Conservation (phyloP, 1,140 invertebrate species). For the Diorhabda elongata region DNA sequence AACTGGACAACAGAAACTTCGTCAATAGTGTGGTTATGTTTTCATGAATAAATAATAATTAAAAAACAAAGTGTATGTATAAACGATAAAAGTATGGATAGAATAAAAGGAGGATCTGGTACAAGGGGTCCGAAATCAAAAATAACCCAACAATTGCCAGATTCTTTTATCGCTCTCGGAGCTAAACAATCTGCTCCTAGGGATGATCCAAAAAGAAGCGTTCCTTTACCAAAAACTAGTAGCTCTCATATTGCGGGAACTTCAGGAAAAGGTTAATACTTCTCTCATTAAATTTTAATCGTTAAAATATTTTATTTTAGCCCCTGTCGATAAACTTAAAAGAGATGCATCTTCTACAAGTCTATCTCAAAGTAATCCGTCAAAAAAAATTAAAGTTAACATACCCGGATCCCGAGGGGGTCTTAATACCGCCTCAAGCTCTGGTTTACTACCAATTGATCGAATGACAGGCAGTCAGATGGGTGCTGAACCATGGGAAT, state of each 20-base stretch:
- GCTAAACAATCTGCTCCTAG: conserved; percentile 53
- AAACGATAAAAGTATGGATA: conserved; percentile 49
- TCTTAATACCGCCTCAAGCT: conserved; percentile 41
- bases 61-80: no score
- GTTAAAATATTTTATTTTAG: conserved; percentile 11
- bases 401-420: conserved; percentile 36
- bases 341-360: conserved; percentile 38
- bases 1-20: no score
- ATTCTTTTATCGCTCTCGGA: conserved; percentile 58
- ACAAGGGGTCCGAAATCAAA: conserved; percentile 58
- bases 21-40: no score
- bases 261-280: conserved; percentile 38
- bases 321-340: conserved; percentile 35
- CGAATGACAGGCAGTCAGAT: conserved; percentile 24
- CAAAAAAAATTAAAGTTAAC: conserved; percentile 53
- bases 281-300: conserved; percentile 5
- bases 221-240: conserved; percentile 52
- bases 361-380: conserved; percentile 48
- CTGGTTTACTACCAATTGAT: conserved; percentile 36
- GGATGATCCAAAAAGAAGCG: conserved; percentile 54
- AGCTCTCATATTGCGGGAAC: conserved; percentile 46
- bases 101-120: conserved; percentile 50
- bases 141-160: conserved; percentile 59
- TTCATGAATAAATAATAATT: no score
- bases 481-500: conserved; percentile 56